phyloP scores from a whole-genome alignment of 2,113 vertebrate genomes.

The Bucco capensis region DNA sequence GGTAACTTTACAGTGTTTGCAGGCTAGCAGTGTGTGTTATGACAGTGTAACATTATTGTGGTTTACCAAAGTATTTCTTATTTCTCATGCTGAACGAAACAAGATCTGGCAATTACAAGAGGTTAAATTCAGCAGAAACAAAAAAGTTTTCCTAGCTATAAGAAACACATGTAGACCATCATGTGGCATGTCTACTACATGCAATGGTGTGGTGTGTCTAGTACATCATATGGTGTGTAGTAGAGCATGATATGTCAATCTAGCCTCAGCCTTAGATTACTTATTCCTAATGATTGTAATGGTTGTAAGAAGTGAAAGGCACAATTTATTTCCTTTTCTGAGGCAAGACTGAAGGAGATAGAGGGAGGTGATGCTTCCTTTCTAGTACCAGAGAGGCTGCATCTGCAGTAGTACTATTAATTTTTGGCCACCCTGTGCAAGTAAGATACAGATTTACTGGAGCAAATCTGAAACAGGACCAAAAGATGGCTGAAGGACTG shows the following conservation, averaged over 20 bases:
- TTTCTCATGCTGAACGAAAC: neutral
- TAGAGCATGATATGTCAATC: neutral
- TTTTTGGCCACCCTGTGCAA: neutral
- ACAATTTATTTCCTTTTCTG: neutral
- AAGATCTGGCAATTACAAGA: neutral
- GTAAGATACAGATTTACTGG: rapidly evolving
- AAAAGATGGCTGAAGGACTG: neutral
- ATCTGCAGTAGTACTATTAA: rapidly evolving
- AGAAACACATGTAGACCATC: neutral
- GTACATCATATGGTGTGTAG: neutral
- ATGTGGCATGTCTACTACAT: neutral
- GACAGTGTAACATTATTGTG: neutral
- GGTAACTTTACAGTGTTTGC: neutral
- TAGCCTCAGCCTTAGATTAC: neutral
- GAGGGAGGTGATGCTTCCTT: neutral
- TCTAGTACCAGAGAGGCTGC: neutral
- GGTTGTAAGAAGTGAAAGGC: neutral
- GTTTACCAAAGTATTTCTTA: neutral
- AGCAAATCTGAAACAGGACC: neutral
- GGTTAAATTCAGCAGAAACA: neutral
- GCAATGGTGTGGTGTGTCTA: neutral
- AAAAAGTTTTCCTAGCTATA: neutral
- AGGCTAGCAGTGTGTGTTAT: neutral
- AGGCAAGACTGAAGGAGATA: neutral
- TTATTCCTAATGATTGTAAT: neutral